Evolutionary conservation across 1,140 invertebrate genomes (phyloP), one percentile per base, ranked within the genome.

Genomic region (Drosophila mauritiana): DNA sequence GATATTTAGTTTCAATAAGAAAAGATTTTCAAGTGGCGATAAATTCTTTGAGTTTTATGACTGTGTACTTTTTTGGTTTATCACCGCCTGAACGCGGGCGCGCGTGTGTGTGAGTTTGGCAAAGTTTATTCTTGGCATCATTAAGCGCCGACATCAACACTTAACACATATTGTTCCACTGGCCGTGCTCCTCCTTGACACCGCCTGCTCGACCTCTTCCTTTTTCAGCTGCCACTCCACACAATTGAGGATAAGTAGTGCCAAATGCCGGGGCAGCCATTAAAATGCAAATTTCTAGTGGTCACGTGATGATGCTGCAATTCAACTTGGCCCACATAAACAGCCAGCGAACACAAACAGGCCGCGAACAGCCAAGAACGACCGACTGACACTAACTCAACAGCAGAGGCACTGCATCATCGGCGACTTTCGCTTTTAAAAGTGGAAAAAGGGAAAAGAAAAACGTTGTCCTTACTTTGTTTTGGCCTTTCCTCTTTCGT

Each of bases 271-370:
- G 56, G 65, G 37, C 67, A 70, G 74, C 68, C 73, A 89, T 89
- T 89, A 80, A 89, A 89, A 89, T 89, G 84, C 64, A 89, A 89
- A 89, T 84, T 89, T 89, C 65, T 80, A 80, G 85, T 89, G 83
- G 83, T 88, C 83, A 88, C 79, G 72, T 73, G 79, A 79, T 76
- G 79, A 82, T 69, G 83, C 52, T 79, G 74, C 69, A 70, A 40
- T 65, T 64, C 65, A 78, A 55, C 77, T 76, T 76, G 73, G 64
- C 73, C 75, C 73, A 77, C 74, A 77, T 78, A 77, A 77, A 55
- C 53, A 55, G 13, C 27, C 31, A 17, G 64, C 11, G 56, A 40
- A 67, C 49, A 36, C 15, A 40, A 73, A 42, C 40, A 61, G 40
- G 48, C 15, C 48, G 42, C 36, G 42, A 77, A 59, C 57, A 63